Evolutionary conservation across 1,140 invertebrate genomes (phyloP), one percentile per base, ranked within the genome.

Genomic region (Hetaerina americana): DNA sequence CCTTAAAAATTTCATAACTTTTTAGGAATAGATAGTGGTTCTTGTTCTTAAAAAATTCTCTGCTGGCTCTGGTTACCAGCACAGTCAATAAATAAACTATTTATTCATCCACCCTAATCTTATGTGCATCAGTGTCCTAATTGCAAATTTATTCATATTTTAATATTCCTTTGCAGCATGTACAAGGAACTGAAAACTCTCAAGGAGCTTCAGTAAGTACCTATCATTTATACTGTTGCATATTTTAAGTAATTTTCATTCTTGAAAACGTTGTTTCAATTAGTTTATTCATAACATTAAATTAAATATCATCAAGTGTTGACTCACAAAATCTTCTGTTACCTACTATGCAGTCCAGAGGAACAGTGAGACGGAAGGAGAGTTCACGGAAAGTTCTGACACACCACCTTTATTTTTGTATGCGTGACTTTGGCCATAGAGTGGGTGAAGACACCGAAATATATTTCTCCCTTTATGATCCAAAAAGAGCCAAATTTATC

Each of bases 371-470:
- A 24, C 83, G 87, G 1, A 90, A 85, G 81, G 86, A 89, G 74
- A 81, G 83, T 66, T 85, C 85, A n/a, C 1, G 27, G 27, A 90
- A 89, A 76, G 85, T 89, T 0, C 79, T 90, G 5, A 90, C 91
- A 0, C 90, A 94, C 80, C 92, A 95, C 78, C 81, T 95, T 8
- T 93, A 92, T 80, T 90, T 94, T 78, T 93, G 90, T 77, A 93
- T 95, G 89, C 81, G 92, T 6, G 92, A 95, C 78, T 95, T 95
- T 78, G 91, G 92, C 0, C 88, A 89, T 18, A 87, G 92, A 18
- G 73, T 74, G n/a, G 92, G 92, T 0, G 94, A 96, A 80, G 92
- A 95, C 77, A 89, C 91, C 0, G 94, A 96, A 82, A 87, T 95
- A 5, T 90, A 93, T 75, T 90, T 96, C 76, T 93, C 92, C 66